Conservation (phyloP, 1,140 invertebrate genomes). For the Bathynomus jamesi region DNA sequence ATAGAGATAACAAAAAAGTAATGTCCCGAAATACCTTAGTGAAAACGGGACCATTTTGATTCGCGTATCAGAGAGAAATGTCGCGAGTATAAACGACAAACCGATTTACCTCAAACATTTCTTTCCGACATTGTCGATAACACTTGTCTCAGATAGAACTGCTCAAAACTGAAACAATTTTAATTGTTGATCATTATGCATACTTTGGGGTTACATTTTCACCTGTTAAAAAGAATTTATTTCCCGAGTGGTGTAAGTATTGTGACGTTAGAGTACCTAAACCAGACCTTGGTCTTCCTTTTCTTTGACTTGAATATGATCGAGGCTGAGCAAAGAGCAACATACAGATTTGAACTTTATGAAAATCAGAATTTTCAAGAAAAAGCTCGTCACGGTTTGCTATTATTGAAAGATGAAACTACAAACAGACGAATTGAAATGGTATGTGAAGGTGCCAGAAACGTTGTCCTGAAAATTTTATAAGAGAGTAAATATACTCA, state of each 20-base stretch:
- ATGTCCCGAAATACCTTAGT: no score
- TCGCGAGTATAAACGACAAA: no score
- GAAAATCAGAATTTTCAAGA: constrained; percentile 11
- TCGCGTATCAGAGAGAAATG: no score
- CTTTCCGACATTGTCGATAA: no score
- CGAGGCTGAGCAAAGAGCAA: not conserved
- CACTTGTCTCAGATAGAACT: no score
- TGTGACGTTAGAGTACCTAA: constrained; percentile 7
- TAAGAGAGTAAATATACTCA: not conserved
- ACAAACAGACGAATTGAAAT: not conserved
- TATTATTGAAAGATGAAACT: not conserved
- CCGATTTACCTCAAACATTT: no score
- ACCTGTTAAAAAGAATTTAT: no score
- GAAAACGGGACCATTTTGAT: no score
- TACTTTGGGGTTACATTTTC: no score
- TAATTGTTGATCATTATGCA: no score
- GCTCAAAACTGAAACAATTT: no score
- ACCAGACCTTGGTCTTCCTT: constrained; percentile 13
- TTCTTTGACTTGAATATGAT: constrained; percentile 2
- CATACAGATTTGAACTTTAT: constrained; percentile 7
- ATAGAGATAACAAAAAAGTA: no score
- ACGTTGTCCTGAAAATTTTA: not conserved
- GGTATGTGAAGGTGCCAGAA: not conserved
- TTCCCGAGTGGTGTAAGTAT: constrained; percentile 3
- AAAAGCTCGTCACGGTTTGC: not conserved